Percentiles rank a stretch among this genome's conserved stretches.
Conservation (phyloP, 2,797 vertebrate genomes). For the Sarcophilus harrisii region DNA sequence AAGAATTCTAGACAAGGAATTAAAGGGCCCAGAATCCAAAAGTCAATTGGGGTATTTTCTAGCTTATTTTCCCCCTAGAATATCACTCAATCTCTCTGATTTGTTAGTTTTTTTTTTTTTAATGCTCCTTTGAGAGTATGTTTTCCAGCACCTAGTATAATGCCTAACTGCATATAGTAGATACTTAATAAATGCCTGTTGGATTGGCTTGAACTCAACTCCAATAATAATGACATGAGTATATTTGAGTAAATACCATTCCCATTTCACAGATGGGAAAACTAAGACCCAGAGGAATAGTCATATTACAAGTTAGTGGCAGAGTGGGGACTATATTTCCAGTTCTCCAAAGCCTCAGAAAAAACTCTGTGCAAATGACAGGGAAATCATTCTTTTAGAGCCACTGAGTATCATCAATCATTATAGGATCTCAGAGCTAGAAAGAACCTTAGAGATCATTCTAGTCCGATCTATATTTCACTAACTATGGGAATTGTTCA, state of each 20-base stretch:
- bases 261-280: conserved; percentile 13
- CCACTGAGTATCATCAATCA: fast-evolving
- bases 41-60: neutral
- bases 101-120: neutral
- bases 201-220: neutral
- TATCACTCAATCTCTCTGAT: neutral
- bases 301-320: neutral
- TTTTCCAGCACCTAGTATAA: neutral
- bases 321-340: neutral
- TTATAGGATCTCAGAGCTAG: neutral
- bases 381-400: neutral
- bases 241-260: neutral
- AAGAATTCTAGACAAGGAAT: neutral
- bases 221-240: neutral
- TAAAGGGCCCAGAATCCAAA: neutral
- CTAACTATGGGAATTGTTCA: neutral
- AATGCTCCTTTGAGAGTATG: neutral
- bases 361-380: neutral
- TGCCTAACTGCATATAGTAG: neutral
- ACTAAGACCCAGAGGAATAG: neutral
- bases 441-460: neutral
- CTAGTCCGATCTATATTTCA: neutral
- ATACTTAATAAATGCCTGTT: neutral
- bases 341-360: neutral
- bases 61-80: neutral